These are phyloP conservation scores for Cichlasoma orientale DNA, from an alignment of 2,797 vertebrate genomes.

Conservation along the genomic window DNA sequence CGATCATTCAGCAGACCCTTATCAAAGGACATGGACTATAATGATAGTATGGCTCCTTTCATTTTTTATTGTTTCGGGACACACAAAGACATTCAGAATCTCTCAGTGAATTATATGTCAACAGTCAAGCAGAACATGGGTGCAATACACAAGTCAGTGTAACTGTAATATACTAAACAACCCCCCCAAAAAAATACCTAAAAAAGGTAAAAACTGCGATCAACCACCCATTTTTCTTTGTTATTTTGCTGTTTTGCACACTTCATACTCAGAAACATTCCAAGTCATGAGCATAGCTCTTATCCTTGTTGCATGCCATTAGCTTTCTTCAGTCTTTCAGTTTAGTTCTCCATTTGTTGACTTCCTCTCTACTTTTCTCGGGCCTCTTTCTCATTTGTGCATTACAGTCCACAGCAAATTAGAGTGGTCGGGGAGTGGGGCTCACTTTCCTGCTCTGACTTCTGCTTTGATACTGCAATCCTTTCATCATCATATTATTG, in stretches of 20 bases:
- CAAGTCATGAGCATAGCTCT: neutral
- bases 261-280: neutral
- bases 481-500: slow-evolving; percentile 39
- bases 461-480: slow-evolving; percentile 43
- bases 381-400: neutral
- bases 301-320: neutral
- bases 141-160: neutral
- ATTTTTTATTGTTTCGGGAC: neutral
- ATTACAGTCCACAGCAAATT: neutral
- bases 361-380: neutral
- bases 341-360: neutral
- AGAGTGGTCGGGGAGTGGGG: neutral
- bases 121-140: neutral
- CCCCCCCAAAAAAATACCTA: neutral
- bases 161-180: neutral
- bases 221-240: neutral
- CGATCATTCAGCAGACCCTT: neutral
- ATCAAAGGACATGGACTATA: neutral
- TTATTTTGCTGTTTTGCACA: neutral
- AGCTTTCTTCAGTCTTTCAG: neutral
- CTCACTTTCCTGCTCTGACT: slow-evolving; percentile 15
- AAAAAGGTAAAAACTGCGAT: too few relatives aligned
- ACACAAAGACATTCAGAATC: neutral
- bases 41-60: neutral
- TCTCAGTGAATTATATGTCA: neutral